Percentiles rank a stretch among this genome's conserved stretches.
These are phyloP conservation scores for Salticus scenicus DNA, from an alignment of 2,888 invertebrate genomes.

Conservation along the genomic window DNA sequence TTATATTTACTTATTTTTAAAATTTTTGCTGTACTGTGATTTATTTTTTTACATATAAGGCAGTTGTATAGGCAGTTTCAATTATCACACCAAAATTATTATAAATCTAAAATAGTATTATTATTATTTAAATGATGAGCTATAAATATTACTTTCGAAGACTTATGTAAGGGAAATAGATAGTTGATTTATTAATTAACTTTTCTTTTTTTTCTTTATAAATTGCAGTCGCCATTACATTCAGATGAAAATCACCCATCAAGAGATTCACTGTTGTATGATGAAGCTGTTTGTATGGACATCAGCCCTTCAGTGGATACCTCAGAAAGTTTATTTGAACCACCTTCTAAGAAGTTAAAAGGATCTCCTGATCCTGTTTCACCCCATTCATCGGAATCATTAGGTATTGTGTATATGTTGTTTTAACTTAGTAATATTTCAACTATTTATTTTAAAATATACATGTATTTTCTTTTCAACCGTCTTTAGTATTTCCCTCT, in stretches of 20 bases:
- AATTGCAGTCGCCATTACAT: slow-evolving; percentile 40
- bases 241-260: slow-evolving; percentile 55
- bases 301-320: slow-evolving; percentile 6
- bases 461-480: background rate
- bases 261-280: slow-evolving; percentile 28
- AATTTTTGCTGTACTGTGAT: no score
- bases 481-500: no score
- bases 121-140: no score
- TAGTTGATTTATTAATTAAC: no score
- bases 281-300: slow-evolving; percentile 51
- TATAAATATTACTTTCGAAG: no score
- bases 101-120: no score
- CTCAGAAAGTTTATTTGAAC: slow-evolving; percentile 35
- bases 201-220: background rate
- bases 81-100: no score
- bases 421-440: no score
- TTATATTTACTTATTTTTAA: no score
- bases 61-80: no score
- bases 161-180: no score
- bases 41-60: no score
- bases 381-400: slow-evolving; percentile 62
- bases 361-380: slow-evolving; percentile 32
- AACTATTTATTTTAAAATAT: background rate
- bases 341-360: slow-evolving; percentile 52
- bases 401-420: slow-evolving; percentile 33